Base-by-base conservation (phyloP, 1,140 invertebrate species). In the Sycophaga agraensis region DNA sequence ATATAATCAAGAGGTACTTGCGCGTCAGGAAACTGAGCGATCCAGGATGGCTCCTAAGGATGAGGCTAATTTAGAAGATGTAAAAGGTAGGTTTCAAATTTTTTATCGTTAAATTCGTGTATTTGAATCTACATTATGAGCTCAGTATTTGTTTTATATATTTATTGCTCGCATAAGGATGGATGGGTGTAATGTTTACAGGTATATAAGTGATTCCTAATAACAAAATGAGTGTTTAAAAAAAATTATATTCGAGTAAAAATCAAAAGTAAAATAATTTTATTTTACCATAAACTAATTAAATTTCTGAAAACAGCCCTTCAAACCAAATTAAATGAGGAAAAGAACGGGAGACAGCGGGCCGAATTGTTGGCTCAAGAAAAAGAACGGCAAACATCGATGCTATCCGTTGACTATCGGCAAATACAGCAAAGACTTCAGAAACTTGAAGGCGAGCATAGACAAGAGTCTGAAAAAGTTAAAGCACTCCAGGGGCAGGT, bases 351-450 rank as follows among this genome's bases (percentile, higher is more conserved):
- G 0, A 83, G 93, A 50, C 91, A 94, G 72, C 89, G 90, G 61
- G 88, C 91, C 0, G 94, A 97, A 72, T 84, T 89, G 37, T 85
- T 87, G 21, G 88, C 87, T 8, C 92, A 98, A 75, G 94, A 97
- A 72, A 93, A 93, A 69, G 95, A 98, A 75, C 84, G 96, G 8
- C 92, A 96, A 75, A 91, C 96, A 71, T 96, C 91, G 6, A 96
- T 97, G 90, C 79, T 98, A 1, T 91, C 89, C 16, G 92, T 98
- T 4, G 96, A 98, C 77, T 93, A 96, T 73, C 83, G 92, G 8
- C 94, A 97, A 79, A 90, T 96, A 65, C 91, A 95, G 70, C 89
- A 96, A 70, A 86, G 92, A 54, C 76, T 97, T 17, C 90, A 95
- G 73, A 96, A 96, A 75, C 77, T 94, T 1, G 93, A 96, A 76